Evolutionary conservation across 2,113 vertebrate species (phyloP).

Genomic region (Myrmecobius fasciatus): DNA sequence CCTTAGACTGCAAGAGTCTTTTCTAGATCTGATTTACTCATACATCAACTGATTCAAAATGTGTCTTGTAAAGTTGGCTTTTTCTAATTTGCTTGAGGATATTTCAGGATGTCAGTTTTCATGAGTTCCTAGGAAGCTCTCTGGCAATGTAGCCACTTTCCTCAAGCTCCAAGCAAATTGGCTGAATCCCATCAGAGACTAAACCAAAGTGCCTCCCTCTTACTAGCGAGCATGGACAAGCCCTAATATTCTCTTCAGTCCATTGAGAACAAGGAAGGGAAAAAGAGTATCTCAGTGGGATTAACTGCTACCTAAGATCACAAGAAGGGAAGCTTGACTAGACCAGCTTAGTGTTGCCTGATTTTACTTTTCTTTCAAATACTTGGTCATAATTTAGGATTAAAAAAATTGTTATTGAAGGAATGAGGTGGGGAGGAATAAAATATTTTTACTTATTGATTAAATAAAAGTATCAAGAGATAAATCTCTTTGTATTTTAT

Average conservation of each 20-base stretch:
- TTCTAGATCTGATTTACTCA: slow-evolving; percentile 25
- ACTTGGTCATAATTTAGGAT: background rate
- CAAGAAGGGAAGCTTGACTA: background rate
- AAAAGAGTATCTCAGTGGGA: slow-evolving; percentile 22
- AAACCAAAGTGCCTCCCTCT: slow-evolving; percentile 71
- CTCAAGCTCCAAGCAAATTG: slow-evolving; percentile 75
- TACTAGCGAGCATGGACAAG: slow-evolving; percentile 60
- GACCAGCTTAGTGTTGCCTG: background rate
- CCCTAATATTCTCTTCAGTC: background rate
- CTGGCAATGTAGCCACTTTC: slow-evolving; percentile 64
- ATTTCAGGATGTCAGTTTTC: slow-evolving; percentile 54
- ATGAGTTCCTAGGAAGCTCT: slow-evolving; percentile 58
- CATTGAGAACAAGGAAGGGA: slow-evolving; percentile 35
- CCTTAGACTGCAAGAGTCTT: slow-evolving; percentile 15
- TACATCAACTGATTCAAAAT: slow-evolving; percentile 40
- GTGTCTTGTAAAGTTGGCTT: slow-evolving; percentile 9
- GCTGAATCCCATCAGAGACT: slow-evolving; percentile 69
- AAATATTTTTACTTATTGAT: slow-evolving; percentile 8
- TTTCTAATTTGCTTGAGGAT: slow-evolving; percentile 64
- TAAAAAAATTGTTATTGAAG: background rate
- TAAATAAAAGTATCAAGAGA: background rate
- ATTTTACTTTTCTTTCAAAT: background rate
- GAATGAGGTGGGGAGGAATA: background rate
- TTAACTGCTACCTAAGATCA: slow-evolving; percentile 6
- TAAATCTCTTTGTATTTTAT: background rate